Conservation (phyloP, 2,113 vertebrate species). For the Thalassoma bifasciatum region DNA sequence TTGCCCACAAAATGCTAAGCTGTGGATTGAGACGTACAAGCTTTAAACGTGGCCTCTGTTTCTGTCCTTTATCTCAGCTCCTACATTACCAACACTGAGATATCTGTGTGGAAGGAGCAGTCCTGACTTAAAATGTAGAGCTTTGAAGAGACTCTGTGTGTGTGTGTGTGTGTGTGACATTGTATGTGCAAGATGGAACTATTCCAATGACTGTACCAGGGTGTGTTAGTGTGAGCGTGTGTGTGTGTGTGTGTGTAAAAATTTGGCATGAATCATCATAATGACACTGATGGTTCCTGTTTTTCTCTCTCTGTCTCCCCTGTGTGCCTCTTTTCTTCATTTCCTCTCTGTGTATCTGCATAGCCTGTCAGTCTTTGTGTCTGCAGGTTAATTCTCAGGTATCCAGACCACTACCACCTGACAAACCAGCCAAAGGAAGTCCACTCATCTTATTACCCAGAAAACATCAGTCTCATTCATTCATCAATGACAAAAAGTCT, state of each 20-base stretch:
- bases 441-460: neutral
- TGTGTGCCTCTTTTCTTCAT: conserved; percentile 17
- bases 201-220: conserved; percentile 44
- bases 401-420: neutral
- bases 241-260: conserved; percentile 22
- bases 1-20: no score
- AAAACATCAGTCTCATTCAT: neutral
- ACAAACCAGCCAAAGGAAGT: neutral
- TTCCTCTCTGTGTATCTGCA: conserved; percentile 16
- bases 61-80: no score
- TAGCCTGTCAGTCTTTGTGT: conserved; percentile 3
- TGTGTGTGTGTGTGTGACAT: neutral
- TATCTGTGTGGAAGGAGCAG: conserved; percentile 15
- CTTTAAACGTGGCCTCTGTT: no score
- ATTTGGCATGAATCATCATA: conserved; percentile 24
- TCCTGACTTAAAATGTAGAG: conserved; percentile 23
- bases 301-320: no score
- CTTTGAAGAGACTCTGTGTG: conserved; percentile 1
- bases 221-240: neutral
- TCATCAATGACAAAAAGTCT: no score
- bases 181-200: conserved; percentile 51
- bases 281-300: conserved; percentile 23
- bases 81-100: no score
- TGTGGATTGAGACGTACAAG: no score
- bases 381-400: conserved; percentile 46